A percentile compares a stretch with the other conserved stretches of the same genome.
Evolutionary conservation across 2,888 invertebrate species (phyloP).

Genomic region (Pelosia muscerda): DNA sequence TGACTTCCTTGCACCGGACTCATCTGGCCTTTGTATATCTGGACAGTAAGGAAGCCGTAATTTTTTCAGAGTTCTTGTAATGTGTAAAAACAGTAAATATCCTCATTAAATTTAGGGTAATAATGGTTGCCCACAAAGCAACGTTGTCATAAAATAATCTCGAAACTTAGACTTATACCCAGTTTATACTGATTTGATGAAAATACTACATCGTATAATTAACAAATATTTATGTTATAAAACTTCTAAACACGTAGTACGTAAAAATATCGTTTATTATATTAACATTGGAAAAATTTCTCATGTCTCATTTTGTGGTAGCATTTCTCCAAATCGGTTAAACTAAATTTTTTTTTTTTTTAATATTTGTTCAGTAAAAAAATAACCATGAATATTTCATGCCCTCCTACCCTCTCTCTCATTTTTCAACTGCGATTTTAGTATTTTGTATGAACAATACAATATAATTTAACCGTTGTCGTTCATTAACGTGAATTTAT

Average conservation of each 20-base stretch:
- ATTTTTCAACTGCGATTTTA: too few species aligned
- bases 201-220: slow-evolving; percentile 23
- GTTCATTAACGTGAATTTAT: too few species aligned
- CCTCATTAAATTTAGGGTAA: slow-evolving; percentile 8
- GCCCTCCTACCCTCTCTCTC: too few species aligned
- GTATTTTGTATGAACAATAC: too few species aligned
- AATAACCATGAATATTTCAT: too few species aligned
- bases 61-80: slow-evolving; percentile 6
- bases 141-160: slow-evolving; percentile 1
- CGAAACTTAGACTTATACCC: slow-evolving; percentile 2
- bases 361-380: too few species aligned
- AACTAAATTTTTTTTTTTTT: too few species aligned
- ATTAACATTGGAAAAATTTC: not conserved
- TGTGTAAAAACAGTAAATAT: slow-evolving; percentile 10
- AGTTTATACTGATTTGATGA: slow-evolving; percentile 20
- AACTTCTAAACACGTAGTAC: not conserved
- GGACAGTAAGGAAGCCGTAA: slow-evolving; percentile 13
- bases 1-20: slow-evolving; percentile 11
- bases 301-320: not conserved
- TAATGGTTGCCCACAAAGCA: slow-evolving; percentile 1
- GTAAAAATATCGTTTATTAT: not conserved
- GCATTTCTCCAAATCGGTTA: too few species aligned
- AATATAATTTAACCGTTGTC: too few species aligned
- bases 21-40: slow-evolving; percentile 8
- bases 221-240: slow-evolving; percentile 8